phyloP scores from a whole-genome alignment of 2,888 invertebrate species.

The Troilus luridus region DNA sequence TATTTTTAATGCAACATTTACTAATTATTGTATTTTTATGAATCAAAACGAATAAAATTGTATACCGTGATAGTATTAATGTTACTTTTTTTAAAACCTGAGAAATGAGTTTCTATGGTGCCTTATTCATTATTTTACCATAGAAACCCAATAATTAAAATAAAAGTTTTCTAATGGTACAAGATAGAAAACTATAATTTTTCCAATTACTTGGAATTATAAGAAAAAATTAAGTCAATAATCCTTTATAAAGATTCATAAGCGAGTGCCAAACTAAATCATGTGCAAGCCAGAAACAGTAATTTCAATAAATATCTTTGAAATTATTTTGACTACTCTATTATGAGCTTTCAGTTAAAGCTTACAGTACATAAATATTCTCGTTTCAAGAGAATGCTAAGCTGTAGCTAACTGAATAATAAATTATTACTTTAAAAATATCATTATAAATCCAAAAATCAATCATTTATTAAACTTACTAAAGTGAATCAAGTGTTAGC shows the following conservation, averaged over 20 bases:
- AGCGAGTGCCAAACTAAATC: background rate
- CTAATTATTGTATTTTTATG: background rate
- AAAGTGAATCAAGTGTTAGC: background rate
- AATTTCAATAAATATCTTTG: background rate
- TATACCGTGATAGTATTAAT: background rate
- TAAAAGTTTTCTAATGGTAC: background rate
- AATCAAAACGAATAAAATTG: background rate
- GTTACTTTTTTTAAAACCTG: background rate
- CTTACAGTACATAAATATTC: background rate
- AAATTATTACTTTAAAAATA: background rate
- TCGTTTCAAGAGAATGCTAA: background rate
- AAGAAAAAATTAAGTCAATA: background rate
- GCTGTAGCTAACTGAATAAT: background rate
- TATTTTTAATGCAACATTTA: no score
- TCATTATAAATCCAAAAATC: background rate
- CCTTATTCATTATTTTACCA: background rate
- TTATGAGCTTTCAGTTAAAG: background rate
- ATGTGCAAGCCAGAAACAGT: background rate
- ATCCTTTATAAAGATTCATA: background rate
- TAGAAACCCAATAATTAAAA: background rate
- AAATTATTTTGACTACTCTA: background rate
- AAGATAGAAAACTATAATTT: background rate
- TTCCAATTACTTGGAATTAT: background rate
- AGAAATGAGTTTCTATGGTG: background rate
- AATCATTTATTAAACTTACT: background rate